Evolutionary conservation across 2,888 invertebrate genomes (phyloP).

Genomic region (Cephus runcator): DNA sequence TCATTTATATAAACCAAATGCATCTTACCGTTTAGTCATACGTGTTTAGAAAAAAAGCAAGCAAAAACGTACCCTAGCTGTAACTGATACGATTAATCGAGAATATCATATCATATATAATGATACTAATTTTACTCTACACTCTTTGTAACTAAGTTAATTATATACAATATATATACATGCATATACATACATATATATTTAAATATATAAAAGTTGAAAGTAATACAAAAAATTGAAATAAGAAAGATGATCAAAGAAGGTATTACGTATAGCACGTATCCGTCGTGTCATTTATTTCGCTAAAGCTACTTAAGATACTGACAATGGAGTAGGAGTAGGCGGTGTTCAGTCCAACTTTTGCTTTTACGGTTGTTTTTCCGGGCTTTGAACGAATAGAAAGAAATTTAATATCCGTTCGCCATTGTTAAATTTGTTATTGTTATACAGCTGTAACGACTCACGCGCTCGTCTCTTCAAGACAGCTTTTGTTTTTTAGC

Average conservation of each 20-base stretch:
- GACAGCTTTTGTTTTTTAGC: background rate
- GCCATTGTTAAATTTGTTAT: background rate
- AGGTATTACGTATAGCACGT: background rate
- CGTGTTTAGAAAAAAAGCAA: background rate
- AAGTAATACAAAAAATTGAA: background rate
- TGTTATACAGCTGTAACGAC: background rate
- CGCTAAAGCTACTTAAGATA: background rate
- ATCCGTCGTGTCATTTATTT: background rate
- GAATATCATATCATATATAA: constrained; percentile 26
- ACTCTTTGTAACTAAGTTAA: constrained; percentile 46
- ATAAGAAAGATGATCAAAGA: background rate
- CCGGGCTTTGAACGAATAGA: background rate
- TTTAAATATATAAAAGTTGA: constrained; percentile 12
- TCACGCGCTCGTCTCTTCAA: background rate
- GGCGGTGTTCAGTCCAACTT: background rate
- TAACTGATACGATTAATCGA: constrained; percentile 20
- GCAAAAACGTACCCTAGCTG: background rate
- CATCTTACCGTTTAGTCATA: constrained; percentile 5
- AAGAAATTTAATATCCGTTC: background rate
- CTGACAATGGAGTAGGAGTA: background rate
- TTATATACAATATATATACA: constrained; percentile 23
- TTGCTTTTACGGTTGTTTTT: background rate
- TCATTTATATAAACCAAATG: background rate
- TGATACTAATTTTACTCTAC: constrained; percentile 41
- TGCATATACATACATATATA: constrained; percentile 16